A percentile compares a stretch with the other conserved stretches of the same genome.
These are phyloP conservation scores for Heterochromis multidens DNA, from an alignment of 2,113 vertebrate genomes.

Conservation along the genomic window DNA sequence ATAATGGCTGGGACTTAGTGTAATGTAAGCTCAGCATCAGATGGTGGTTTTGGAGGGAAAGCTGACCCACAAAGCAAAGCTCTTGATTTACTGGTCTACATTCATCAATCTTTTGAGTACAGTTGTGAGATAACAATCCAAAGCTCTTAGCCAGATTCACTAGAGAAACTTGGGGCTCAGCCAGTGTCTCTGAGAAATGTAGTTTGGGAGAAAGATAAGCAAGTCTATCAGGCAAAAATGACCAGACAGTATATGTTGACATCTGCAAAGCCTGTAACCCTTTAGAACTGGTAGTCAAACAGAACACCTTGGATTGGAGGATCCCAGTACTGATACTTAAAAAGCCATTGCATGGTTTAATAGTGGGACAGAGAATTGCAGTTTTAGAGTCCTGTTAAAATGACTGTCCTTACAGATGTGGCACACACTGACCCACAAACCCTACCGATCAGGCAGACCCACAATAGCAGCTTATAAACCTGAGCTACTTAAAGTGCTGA, in stretches of 20 bases:
- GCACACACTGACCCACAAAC: conserved; percentile 5
- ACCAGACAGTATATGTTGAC: background rate
- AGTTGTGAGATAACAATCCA: background rate
- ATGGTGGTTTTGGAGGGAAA: background rate
- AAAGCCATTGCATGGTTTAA: background rate
- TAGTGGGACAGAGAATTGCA: background rate
- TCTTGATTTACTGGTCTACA: background rate
- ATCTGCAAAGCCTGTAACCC: background rate
- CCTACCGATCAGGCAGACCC: background rate
- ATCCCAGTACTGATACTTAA: background rate
- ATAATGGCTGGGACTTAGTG: background rate
- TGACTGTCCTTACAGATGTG: background rate
- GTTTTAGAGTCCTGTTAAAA: background rate
- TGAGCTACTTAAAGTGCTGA: background rate
- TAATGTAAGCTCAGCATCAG: background rate
- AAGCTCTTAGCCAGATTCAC: background rate
- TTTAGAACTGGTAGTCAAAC: background rate
- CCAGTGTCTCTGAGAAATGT: background rate
- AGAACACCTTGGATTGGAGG: background rate
- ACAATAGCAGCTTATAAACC: conserved; percentile 11
- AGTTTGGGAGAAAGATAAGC: background rate
- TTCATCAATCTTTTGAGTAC: background rate
- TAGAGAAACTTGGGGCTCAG: background rate
- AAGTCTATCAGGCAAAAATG: background rate
- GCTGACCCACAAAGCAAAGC: conserved; percentile 10